phyloP scores from a whole-genome alignment of 2,888 invertebrate genomes.

The Coelinius sp. region DNA sequence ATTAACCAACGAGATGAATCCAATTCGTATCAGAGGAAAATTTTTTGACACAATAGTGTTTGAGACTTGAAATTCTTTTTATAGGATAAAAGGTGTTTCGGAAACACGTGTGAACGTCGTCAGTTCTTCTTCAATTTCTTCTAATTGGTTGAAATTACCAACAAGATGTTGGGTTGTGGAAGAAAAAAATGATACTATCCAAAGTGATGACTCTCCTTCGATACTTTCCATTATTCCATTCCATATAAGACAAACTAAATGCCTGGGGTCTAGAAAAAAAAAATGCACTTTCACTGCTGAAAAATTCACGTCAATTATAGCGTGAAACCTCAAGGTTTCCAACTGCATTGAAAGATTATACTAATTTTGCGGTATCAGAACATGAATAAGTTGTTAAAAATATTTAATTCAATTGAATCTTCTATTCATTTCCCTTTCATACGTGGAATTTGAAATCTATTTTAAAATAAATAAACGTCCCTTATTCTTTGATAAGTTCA shows the following conservation, averaged over 20 bases:
- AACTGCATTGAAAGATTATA: not conserved
- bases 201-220: conserved; percentile 37
- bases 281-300: conserved; percentile 14
- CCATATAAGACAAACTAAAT: conserved; percentile 36
- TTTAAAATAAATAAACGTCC: not conserved
- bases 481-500: no score
- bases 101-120: no score
- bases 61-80: no score
- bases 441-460: not conserved
- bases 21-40: not conserved
- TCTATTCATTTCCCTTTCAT: not conserved
- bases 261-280: conserved; percentile 13
- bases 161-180: not conserved
- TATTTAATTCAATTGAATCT: not conserved
- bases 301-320: not conserved
- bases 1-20: conserved; percentile 1
- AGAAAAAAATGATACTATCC: conserved; percentile 1
- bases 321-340: not conserved
- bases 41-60: not conserved
- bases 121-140: no score
- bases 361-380: not conserved
- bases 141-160: not conserved
- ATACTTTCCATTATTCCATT: conserved; percentile 48
- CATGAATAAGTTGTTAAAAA: not conserved
- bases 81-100: no score